phyloP scores from a whole-genome alignment of 2,113 vertebrate species.

The Copsychus sechellarum region DNA sequence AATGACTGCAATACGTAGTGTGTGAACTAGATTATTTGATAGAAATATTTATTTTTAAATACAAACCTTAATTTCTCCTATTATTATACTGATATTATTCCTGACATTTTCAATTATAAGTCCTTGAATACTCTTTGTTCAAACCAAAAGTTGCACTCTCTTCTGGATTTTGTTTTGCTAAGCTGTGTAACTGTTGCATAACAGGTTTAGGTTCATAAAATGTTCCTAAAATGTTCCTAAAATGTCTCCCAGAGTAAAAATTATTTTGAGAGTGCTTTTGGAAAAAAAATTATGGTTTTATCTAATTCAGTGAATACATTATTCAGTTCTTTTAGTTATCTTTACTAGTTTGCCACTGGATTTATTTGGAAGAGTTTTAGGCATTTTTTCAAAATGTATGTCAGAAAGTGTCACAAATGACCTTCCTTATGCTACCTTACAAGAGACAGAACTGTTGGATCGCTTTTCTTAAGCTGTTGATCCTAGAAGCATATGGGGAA shows the following conservation, averaged over 20 bases:
- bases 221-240: not conserved
- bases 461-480: slow-evolving; percentile 32
- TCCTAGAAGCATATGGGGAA: slow-evolving; percentile 55
- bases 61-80: not conserved
- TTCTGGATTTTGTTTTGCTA: not conserved
- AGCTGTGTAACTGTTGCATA: not conserved
- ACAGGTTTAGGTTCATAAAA: not conserved
- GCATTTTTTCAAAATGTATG: not conserved
- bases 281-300: not conserved
- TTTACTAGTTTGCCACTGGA: not conserved
- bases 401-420: not conserved
- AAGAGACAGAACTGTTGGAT: slow-evolving; percentile 1
- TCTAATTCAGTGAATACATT: not conserved
- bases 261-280: not conserved
- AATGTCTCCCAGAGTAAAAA: not conserved
- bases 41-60: not conserved
- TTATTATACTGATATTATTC: not conserved
- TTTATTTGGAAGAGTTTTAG: not conserved
- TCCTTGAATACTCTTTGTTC: not conserved
- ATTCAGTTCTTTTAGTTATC: not conserved
- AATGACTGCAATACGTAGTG: not conserved
- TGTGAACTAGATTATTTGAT: not conserved
- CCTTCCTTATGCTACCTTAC: not conserved
- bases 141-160: not conserved
- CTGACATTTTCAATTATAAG: not conserved